Conservation (phyloP, 2,797 vertebrate genomes). For the Galaxias olidus region DNA sequence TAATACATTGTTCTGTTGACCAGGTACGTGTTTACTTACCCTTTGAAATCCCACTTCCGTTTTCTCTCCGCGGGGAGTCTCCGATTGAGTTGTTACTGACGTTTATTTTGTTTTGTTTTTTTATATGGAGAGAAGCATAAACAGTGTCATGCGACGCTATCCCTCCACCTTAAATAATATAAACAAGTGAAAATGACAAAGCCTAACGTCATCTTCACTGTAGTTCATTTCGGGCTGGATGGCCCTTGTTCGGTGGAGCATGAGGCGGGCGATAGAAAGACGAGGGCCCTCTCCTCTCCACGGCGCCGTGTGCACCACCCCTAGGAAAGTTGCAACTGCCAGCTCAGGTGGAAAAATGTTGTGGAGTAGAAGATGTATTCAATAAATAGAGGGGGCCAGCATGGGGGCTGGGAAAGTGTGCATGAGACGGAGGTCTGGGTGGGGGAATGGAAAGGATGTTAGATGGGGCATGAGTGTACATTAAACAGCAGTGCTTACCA, state of each 20-base stretch:
- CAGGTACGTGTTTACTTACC: conserved; percentile 92
- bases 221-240: conserved; percentile 92
- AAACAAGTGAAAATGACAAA: conserved; percentile 63
- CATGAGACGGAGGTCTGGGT: conserved; percentile 95
- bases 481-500: conserved; percentile 96
- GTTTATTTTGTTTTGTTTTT: too few species aligned
- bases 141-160: conserved; percentile 83
- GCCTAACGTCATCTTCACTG: conserved; percentile 85
- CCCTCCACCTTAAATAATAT: conserved; percentile 81
- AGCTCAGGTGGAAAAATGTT: conserved; percentile 99
- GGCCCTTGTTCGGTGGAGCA: conserved; percentile 78
- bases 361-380: conserved; percentile 97
- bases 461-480: conserved; percentile 99
- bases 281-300: conserved; percentile 55
- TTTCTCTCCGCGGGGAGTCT: conserved; percentile 89
- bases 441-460: conserved; percentile 93
- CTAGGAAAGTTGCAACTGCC: conserved; percentile 96
- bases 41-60: conserved; percentile 88
- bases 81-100: conserved; percentile 83
- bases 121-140: conserved; percentile 91
- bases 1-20: conserved; percentile 90
- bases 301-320: conserved; percentile 62
- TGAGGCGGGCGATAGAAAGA: conserved; percentile 75
- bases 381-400: conserved; percentile 99
- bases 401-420: conserved; percentile 93